Evolutionary conservation across 2,888 invertebrate genomes (phyloP).

Genomic region (Dicyrtoma fusca): DNA sequence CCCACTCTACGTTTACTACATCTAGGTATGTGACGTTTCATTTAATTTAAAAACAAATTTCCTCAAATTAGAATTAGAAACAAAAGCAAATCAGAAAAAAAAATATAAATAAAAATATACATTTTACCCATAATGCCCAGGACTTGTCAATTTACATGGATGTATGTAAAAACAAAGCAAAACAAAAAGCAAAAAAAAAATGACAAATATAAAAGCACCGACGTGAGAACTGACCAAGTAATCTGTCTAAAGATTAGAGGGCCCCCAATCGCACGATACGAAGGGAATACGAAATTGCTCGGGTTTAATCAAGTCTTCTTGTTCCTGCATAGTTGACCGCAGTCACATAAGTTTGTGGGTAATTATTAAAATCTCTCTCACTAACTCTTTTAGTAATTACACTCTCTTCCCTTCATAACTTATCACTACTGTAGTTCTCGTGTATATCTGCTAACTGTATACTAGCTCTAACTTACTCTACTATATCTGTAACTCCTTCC

Average conservation of each 20-base stretch:
- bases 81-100: too few species aligned
- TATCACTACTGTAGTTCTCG: not conserved
- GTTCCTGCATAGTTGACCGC: constrained; percentile 28
- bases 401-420: not conserved
- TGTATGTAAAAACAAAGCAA: too few species aligned
- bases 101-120: too few species aligned
- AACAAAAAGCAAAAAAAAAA: too few species aligned
- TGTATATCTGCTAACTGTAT: not conserved
- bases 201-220: too few species aligned
- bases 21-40: too few species aligned
- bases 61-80: too few species aligned
- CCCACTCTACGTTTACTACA: too few species aligned
- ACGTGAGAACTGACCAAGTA: not conserved
- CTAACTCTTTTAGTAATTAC: constrained; percentile 11
- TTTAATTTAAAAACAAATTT: too few species aligned
- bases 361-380: constrained; percentile 31
- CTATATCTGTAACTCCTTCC: not conserved
- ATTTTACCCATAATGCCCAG: too few species aligned
- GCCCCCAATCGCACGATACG: not conserved
- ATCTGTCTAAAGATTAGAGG: not conserved
- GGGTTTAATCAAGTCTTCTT: constrained; percentile 33
- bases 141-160: too few species aligned
- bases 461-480: not conserved
- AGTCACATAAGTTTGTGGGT: constrained; percentile 33
- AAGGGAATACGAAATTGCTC: constrained; percentile 15